Evolutionary conservation across 2,797 vertebrate genomes (phyloP), one percentile per base, ranked within the genome.

Genomic region (Rhinatrema bivittatum): DNA sequence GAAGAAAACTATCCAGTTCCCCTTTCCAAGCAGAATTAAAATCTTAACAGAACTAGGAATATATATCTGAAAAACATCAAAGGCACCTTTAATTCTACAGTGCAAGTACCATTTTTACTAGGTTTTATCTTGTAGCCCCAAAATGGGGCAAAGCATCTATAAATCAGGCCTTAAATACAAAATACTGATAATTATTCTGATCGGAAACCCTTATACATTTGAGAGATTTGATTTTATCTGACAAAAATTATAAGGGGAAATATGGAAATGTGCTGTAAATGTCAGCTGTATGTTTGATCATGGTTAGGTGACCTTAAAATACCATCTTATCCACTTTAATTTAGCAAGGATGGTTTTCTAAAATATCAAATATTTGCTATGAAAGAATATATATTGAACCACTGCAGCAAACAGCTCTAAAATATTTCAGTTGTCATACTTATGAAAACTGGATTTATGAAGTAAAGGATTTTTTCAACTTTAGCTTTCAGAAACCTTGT

Each of bases 241-340:
- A 41, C 52, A 60, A 60, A 64, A 57, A 71, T 61, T n/a, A 33
- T 46, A 62, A 46, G 31, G 46, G 44, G 61, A 65, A 54, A 84
- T 84, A 79, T 70, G 62, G 76, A 88, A 88, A 76, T 66, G 49
- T 68, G 81, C 73, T 82, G 68, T 82, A 90, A 91, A 89, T 85
- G 87, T 88, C 82, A 91, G 81, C 81, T 78, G 84, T 82, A 85
- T 78, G 79, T 80, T 73, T 78, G 63, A 68, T 71, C 69, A 65
- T 75, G 70, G 73, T 74, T 56, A 48, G 34, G 51, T 89, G 86
- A 91, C 86, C 86, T 93, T 90, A 85, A 88, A 84, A 81, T 83
- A 74, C 82, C 78, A 74, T 69, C 72, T 85, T 72, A 83, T 62
- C 79, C 56, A 72, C 81, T 87, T 88, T 76, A 84, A 79, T 53